These are phyloP conservation scores for Chascanopsetta lugubris DNA, from an alignment of 2,113 vertebrate genomes.

Conservation along the genomic window DNA sequence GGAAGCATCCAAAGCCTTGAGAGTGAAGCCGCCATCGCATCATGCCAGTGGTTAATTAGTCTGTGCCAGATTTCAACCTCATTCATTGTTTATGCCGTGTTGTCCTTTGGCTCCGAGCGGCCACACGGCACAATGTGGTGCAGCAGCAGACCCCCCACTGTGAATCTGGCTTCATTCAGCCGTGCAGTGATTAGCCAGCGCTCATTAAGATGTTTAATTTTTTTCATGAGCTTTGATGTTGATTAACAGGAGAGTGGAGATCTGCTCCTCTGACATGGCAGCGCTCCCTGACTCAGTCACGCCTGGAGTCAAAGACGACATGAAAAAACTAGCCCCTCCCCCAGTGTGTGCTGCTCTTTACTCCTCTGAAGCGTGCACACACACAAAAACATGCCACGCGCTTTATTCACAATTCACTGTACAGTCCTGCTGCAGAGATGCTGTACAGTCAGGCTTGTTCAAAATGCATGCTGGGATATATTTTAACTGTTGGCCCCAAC, in stretches of 20 bases:
- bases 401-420: constrained; percentile 28
- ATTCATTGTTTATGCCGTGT: constrained; percentile 26
- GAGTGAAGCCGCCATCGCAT: constrained; percentile 31
- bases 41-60: constrained; percentile 36
- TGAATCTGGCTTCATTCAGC: constrained; percentile 49
- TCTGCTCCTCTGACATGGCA: constrained; percentile 45
- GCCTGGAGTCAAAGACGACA: constrained; percentile 56
- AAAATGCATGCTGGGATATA: neutral
- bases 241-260: constrained; percentile 65
- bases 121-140: constrained; percentile 29
- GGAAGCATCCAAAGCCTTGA: constrained; percentile 24
- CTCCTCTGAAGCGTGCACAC: constrained; percentile 17
- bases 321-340: constrained; percentile 52
- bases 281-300: constrained; percentile 44
- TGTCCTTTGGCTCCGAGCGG: constrained; percentile 31
- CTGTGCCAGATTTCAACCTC: constrained; percentile 36
- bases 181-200: constrained; percentile 51
- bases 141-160: constrained; percentile 41
- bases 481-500: neutral
- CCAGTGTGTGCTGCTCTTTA: constrained; percentile 21
- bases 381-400: too few species aligned
- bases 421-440: constrained; percentile 7
- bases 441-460: neutral
- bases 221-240: constrained; percentile 39
- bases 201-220: constrained; percentile 62